Base-by-base conservation (phyloP, 2,113 vertebrate genomes). In the Ellobius talpinus region DNA sequence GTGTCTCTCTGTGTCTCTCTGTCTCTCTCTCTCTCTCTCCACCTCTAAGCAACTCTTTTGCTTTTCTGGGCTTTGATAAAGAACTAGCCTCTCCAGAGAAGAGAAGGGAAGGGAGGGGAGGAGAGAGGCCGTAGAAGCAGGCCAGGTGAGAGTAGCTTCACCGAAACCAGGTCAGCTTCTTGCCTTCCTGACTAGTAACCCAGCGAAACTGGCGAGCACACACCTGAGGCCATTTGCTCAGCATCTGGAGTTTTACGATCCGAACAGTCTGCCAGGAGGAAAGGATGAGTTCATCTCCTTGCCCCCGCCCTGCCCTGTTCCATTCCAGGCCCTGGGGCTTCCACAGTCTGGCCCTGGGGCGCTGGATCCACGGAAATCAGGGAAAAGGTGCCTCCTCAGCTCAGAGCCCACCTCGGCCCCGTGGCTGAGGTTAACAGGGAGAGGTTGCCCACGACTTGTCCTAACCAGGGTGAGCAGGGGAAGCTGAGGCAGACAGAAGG, bases 91-190 rank as follows among this genome's bases (percentile, higher is more conserved):
- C 74, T 55, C 33, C 4, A 63, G 74, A 45, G 26, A 58, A 4
- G 9, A 58, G 19, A 52, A 7, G 52, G 26, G 10, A 4, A 19
- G 77, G 42, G 33, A 65, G 68, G 29, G 23, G 33, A 29, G 9
- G 31, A 50, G 3, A 50, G 74, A 36, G 11, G 65, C 42, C 0
- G 12, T 36, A 52, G 45, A 50, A 24, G 52, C 19, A 3, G 16
- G 10, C 81, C 7, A 5, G 1, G 17, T 42, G 2, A 55, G 72
- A 58, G 39, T 63, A 13, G 1, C 47, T 42, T 17, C 68, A 72
- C 42, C 61, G 89, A 97, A 97, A 98, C 97, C 97, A 96, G 97
- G 97, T 94, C 96, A 96, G 89, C 86, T 81, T 90, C 50, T 12
- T 2, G 26, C 58, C 2, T 33, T 93, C 91, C 94, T 61, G 63